phyloP scores from a whole-genome alignment of 2,113 vertebrate genomes.

The Bagarius yarrelli region DNA sequence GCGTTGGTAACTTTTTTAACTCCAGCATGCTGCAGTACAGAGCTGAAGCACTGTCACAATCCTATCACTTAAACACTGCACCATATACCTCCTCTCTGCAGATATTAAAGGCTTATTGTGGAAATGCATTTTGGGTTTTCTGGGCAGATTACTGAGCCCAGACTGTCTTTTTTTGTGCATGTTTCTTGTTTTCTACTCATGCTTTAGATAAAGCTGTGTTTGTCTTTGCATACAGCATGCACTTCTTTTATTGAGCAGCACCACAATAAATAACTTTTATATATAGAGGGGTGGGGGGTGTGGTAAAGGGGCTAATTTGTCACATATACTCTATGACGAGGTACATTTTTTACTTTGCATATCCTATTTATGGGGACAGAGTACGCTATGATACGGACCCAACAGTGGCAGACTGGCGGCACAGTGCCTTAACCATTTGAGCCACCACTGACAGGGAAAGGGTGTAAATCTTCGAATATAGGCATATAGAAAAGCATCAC shows the following conservation, averaged over 20 bases:
- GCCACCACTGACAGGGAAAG: not conserved
- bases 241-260: slow-evolving; percentile 19
- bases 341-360: no score
- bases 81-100: not conserved
- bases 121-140: slow-evolving; percentile 18
- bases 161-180: not conserved
- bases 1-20: not conserved
- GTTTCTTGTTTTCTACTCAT: slow-evolving; percentile 9
- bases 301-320: no score
- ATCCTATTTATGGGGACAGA: no score
- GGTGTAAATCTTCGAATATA: not conserved
- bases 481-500: not conserved
- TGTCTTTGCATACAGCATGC: slow-evolving; percentile 19
- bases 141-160: not conserved
- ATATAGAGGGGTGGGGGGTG: no score
- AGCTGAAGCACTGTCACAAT: slow-evolving; percentile 15
- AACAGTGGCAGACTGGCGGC: no score
- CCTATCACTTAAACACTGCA: not conserved
- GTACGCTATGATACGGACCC: no score
- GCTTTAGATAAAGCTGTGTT: slow-evolving; percentile 16
- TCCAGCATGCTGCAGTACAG: not conserved
- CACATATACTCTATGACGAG: no score
- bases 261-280: not conserved
- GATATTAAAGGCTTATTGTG: slow-evolving; percentile 24
- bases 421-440: no score